Percentiles rank a stretch among this genome's conserved stretches.
Evolutionary conservation across 2,888 invertebrate genomes (phyloP).

Genomic region (Acronicta psi): DNA sequence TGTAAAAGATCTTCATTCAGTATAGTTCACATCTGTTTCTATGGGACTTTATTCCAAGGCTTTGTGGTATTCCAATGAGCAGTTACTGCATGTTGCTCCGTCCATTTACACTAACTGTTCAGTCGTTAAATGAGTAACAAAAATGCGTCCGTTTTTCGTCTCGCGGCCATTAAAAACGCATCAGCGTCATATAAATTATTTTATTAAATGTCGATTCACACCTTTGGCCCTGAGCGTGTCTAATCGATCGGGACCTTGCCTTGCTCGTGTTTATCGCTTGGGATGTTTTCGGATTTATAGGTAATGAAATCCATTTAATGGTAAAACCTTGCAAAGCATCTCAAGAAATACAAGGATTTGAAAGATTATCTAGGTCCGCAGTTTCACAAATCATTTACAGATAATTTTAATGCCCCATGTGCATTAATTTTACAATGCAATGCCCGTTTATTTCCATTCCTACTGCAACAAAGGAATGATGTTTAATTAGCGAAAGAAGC

Average conservation of each 20-base stretch:
- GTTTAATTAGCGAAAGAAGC: too few species aligned
- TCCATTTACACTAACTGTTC: constrained; percentile 46
- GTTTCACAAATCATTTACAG: too few species aligned
- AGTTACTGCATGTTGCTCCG: constrained; percentile 29
- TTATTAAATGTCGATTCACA: constrained; percentile 87
- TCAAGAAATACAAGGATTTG: background rate
- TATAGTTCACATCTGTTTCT: background rate
- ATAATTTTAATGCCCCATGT: too few species aligned
- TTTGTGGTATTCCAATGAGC: constrained; percentile 33
- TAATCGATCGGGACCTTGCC: constrained; percentile 70
- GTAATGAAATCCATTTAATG: constrained; percentile 5
- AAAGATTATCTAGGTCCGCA: too few species aligned
- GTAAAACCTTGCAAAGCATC: background rate
- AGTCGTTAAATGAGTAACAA: constrained; percentile 48
- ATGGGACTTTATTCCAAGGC: background rate
- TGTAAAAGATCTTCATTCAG: background rate
- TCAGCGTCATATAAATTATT: constrained; percentile 82
- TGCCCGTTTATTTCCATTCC: too few species aligned
- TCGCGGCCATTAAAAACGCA: constrained; percentile 83
- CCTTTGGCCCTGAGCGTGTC: constrained; percentile 78
- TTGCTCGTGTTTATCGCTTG: constrained; percentile 61
- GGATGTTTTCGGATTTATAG: constrained; percentile 34
- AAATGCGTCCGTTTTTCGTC: constrained; percentile 54
- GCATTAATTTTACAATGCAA: too few species aligned
- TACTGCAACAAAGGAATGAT: too few species aligned